These are phyloP conservation scores for Calliphora vomitoria DNA, from an alignment of 2,888 invertebrate genomes.

Conservation along the genomic window DNA sequence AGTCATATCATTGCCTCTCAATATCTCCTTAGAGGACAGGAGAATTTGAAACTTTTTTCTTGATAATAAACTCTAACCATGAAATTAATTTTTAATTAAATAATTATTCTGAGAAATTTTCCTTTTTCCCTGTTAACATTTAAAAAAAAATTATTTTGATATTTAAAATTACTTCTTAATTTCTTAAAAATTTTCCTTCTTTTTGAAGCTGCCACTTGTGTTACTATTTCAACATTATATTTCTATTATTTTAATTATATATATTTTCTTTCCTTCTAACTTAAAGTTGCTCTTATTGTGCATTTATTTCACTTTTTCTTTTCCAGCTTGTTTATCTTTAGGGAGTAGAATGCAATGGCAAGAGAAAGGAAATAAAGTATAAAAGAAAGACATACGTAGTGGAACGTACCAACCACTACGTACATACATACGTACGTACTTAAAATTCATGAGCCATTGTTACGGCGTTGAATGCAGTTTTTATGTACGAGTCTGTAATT, in stretches of 20 bases:
- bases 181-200: slow-evolving; percentile 21
- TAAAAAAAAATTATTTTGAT: slow-evolving; percentile 25
- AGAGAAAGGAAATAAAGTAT: slow-evolving; percentile 8
- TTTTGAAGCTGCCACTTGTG: neutral
- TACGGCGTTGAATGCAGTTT: slow-evolving; percentile 64
- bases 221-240: slow-evolving; percentile 18
- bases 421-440: slow-evolving; percentile 5
- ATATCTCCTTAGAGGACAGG: no score
- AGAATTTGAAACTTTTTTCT: no score
- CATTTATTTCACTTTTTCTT: neutral
- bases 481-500: slow-evolving; percentile 64
- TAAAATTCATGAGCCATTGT: slow-evolving; percentile 70
- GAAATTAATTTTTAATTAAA: no score
- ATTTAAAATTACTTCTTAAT: slow-evolving; percentile 41
- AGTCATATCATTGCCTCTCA: no score
- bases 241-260: slow-evolving; percentile 45
- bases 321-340: slow-evolving; percentile 17
- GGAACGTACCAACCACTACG: neutral
- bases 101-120: neutral
- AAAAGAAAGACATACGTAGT: neutral
- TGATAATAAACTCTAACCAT: no score
- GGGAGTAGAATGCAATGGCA: neutral
- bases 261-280: slow-evolving; percentile 1
- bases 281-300: slow-evolving; percentile 17
- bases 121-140: neutral